phyloP scores from a whole-genome alignment of 2,888 invertebrate genomes.

The Rotaria magnacalcarata region DNA sequence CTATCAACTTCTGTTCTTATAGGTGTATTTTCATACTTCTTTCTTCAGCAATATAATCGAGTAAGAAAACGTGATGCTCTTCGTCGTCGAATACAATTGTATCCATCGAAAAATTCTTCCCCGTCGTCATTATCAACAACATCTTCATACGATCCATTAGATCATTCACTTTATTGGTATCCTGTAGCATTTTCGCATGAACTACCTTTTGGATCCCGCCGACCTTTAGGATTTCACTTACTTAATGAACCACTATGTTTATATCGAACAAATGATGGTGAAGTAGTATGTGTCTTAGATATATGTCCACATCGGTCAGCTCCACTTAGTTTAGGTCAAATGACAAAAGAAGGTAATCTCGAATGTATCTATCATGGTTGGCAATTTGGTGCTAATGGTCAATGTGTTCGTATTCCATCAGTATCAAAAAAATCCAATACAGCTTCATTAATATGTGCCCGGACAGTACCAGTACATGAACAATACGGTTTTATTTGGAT shows the following conservation, averaged over 20 bases:
- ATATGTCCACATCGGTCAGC: conserved; percentile 2
- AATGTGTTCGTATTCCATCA: background rate
- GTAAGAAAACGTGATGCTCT: background rate
- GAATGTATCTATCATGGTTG: conserved; percentile 27
- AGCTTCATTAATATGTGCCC: conserved; percentile 16
- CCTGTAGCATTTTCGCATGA: conserved; percentile 5
- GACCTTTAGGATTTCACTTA: background rate
- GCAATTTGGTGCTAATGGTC: background rate
- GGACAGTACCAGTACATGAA: background rate
- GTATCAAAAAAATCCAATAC: background rate
- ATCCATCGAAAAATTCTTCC: background rate
- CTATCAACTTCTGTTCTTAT: background rate
- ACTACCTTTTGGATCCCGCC: background rate
- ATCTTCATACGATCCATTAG: background rate
- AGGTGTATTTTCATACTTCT: background rate
- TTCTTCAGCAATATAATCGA: background rate
- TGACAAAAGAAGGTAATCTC: background rate
- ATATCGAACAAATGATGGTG: background rate
- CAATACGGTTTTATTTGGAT: conserved; percentile 19
- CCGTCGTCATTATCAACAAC: background rate
- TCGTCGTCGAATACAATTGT: background rate
- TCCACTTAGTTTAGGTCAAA: conserved; percentile 15
- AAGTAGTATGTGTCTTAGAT: background rate
- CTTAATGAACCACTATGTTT: background rate
- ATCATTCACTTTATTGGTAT: conserved; percentile 26